Evolutionary conservation across 2,888 invertebrate genomes (phyloP), one percentile per base, ranked within the genome.

Genomic region (Himalopsyche tibetana): DNA sequence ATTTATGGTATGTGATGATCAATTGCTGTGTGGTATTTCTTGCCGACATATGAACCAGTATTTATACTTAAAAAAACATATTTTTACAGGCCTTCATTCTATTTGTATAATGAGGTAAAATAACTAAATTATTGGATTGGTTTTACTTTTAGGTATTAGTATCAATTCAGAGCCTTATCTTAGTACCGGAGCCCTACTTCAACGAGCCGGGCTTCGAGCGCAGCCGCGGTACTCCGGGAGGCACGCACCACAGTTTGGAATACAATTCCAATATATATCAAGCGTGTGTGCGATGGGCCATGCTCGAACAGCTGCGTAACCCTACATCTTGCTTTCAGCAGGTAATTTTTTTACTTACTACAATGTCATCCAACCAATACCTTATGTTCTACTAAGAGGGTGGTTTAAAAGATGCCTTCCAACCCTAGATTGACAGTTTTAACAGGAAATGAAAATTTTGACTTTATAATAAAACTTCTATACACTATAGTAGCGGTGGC

Each of bases 221-320:
- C 89, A 96, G 96, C 89, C 95, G 98, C 87, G 98, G 98, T 88
- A 97, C 98, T 56, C 96, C 97, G 87, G 95, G 96, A 38, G 98
- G 98, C 89, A 97, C 96, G 89, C 96, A 96, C 91, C 97, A 97
- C 90, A 98, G 98, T 89, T 95, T 96, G 90, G 98, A 98, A 92
- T 99, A 99, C 93, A 98, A 98, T 92, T 96, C 97, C 90, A 98
- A 98, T 92, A 98, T 99, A 90, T 96, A 97, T 92, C 98, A 98
- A 92, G 98, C 98, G 12, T 98, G 97, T 89, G 98, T 97, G 88
- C 96, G 97, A 91, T 99, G 98, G 98, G 98, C 98, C 89, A 98
- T 99, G 98, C 94, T 99, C 88, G 98, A 99, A 92, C 98, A 98
- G 91, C 95, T 99, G 89, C 93, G 96, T 87, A 96, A 96, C 92